Conservation (phyloP, 2,888 invertebrate genomes). For the Microchrysa polita region DNA sequence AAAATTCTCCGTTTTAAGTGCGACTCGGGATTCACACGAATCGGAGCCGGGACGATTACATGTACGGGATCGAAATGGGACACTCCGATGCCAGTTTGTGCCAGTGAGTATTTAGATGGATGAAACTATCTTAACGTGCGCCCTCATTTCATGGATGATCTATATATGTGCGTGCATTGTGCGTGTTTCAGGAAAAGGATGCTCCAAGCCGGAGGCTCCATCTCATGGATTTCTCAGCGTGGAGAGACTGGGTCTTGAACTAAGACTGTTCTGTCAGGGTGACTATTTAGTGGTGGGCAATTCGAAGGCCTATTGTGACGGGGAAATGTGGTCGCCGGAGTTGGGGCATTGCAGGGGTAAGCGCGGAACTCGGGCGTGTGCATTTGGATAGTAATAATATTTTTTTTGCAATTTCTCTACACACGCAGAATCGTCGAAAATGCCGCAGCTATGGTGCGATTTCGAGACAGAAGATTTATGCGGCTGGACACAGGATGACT, state of each 20-base stretch:
- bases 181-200: constrained; percentile 68
- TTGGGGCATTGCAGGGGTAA: constrained; percentile 69
- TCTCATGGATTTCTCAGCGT: constrained; percentile 68
- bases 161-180: constrained; percentile 35
- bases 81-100: constrained; percentile 73
- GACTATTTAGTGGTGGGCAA: constrained; percentile 71
- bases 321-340: constrained; percentile 74
- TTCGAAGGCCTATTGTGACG: constrained; percentile 75
- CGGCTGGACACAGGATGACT: constrained; percentile 79
- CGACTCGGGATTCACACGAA: constrained; percentile 41
- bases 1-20: constrained; percentile 47
- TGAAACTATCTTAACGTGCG: too few species aligned
- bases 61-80: constrained; percentile 74
- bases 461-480: constrained; percentile 70
- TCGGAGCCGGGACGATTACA: constrained; percentile 55
- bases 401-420: too few species aligned
- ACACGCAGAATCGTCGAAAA: constrained; percentile 48
- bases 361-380: too few species aligned
- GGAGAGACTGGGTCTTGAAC: constrained; percentile 68
- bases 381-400: too few species aligned
- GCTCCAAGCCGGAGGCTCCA: constrained; percentile 63
- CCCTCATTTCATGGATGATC: too few species aligned
- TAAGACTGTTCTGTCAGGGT: constrained; percentile 74
- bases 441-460: constrained; percentile 55
- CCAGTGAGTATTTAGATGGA: constrained; percentile 82